These are phyloP conservation scores for Tylochromis polylepis DNA, from an alignment of 2,113 vertebrate species.

Conservation along the genomic window DNA sequence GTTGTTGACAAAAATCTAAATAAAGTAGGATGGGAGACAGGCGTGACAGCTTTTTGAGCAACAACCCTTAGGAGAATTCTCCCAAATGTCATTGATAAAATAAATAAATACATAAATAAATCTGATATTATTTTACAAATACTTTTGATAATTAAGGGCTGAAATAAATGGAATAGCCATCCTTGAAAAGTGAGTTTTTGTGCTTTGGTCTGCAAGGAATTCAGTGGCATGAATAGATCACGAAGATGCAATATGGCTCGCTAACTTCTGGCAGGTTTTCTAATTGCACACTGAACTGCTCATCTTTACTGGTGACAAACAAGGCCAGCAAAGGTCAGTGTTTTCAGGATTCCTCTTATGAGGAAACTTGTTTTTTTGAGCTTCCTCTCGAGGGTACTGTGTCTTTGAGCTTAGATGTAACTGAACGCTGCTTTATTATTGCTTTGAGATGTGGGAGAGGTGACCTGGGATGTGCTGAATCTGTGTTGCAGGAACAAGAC, in stretches of 20 bases:
- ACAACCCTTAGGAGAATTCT: not conserved
- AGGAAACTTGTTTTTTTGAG: not conserved
- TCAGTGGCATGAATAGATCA: not conserved
- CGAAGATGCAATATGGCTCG: not conserved
- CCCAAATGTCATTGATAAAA: not conserved
- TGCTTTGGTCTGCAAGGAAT: not conserved
- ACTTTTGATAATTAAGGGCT: not conserved
- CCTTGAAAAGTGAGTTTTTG: not conserved
- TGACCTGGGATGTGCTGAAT: not conserved
- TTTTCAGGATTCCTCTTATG: not conserved
- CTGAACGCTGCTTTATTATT: not conserved
- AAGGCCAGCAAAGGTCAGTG: not conserved
- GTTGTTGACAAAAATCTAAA: not conserved
- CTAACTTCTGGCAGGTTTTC: constrained; percentile 8
- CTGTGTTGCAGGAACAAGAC: constrained; percentile 88
- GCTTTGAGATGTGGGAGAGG: not conserved
- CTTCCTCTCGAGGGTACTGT: not conserved
- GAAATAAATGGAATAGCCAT: not conserved
- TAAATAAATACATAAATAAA: not conserved
- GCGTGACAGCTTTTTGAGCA: not conserved
- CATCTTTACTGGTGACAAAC: not conserved
- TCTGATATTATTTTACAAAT: not conserved
- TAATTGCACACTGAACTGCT: constrained; percentile 9
- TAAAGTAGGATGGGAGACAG: not conserved
- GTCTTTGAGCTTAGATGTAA: not conserved